Percentiles rank a stretch among this genome's conserved stretches.
These are phyloP conservation scores for Dimorphilus gyrociliatus DNA, from an alignment of 2,888 invertebrate genomes.

Conservation along the genomic window DNA sequence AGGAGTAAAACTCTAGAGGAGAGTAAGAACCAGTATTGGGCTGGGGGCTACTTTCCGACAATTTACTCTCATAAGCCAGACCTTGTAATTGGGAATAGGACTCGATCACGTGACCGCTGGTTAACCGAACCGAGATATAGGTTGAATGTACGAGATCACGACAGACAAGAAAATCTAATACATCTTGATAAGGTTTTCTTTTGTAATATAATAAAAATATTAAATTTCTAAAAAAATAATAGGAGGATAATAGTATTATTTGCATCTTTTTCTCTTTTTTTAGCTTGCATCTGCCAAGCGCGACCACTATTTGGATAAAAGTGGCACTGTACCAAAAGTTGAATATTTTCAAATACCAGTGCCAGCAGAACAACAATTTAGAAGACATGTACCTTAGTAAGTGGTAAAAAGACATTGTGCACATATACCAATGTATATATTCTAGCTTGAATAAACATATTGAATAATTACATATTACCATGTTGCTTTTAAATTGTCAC, in stretches of 20 bases:
- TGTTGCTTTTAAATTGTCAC: no score
- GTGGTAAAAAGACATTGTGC: no score
- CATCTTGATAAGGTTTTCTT: conserved; percentile 23
- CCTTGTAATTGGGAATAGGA: conserved; percentile 31
- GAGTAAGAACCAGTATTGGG: conserved; percentile 26
- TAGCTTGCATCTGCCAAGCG: conserved; percentile 32
- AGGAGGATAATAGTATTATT: background rate
- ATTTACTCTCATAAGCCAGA: conserved; percentile 36
- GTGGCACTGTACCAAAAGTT: conserved; percentile 23
- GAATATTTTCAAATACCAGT: conserved; percentile 30
- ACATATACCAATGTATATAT: no score
- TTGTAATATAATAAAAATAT: background rate
- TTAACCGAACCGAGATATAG: conserved; percentile 27
- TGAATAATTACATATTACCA: conserved; percentile 1
- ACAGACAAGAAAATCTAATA: conserved; percentile 28
- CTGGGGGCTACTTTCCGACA: conserved; percentile 36
- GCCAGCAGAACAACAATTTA: conserved; percentile 27
- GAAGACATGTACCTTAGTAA: conserved; percentile 25
- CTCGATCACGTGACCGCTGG: conserved; percentile 30
- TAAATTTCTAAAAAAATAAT: background rate
- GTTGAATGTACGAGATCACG: conserved; percentile 29
- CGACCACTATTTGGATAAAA: conserved; percentile 33
- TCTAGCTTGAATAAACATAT: conserved; percentile 2
- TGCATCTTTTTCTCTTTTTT: conserved; percentile 8
- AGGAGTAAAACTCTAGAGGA: conserved; percentile 28